Evolutionary conservation across 2,797 vertebrate genomes (phyloP).

Genomic region (Heliangelus exortis): DNA sequence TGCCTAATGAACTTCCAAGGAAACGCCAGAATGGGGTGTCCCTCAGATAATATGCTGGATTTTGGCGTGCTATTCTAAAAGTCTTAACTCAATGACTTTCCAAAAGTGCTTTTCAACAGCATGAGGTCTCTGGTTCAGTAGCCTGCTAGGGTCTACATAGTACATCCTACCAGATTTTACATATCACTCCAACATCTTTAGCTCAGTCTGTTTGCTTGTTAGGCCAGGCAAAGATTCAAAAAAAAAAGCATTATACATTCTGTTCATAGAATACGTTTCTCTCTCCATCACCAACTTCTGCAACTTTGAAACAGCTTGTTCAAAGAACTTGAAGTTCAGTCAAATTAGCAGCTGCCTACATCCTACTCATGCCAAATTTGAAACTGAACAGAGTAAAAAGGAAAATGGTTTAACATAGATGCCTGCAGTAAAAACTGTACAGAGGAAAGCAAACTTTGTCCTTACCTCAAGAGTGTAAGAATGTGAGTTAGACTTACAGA

Average conservation of each 20-base stretch:
- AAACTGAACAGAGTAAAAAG: background rate
- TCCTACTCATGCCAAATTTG: background rate
- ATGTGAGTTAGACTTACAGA: background rate
- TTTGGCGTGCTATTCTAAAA: background rate
- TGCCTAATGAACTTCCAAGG: background rate
- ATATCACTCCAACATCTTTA: background rate
- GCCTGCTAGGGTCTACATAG: background rate
- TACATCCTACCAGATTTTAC: background rate
- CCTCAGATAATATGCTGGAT: background rate
- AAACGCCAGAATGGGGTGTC: background rate
- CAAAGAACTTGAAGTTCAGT: background rate
- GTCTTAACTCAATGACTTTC: background rate
- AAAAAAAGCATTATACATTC: background rate
- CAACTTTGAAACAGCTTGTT: background rate
- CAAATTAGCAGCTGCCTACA: background rate
- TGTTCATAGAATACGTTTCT: background rate
- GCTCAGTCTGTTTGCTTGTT: background rate
- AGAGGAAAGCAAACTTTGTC: background rate
- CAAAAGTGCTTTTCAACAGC: background rate
- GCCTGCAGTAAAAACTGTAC: background rate
- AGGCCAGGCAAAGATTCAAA: rapidly evolving
- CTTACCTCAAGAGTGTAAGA: background rate
- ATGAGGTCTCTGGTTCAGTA: background rate
- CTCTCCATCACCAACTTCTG: background rate
- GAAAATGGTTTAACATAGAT: background rate